These are phyloP conservation scores for Ariopsis seemanni DNA, from an alignment of 2,113 vertebrate species.

Conservation along the genomic window DNA sequence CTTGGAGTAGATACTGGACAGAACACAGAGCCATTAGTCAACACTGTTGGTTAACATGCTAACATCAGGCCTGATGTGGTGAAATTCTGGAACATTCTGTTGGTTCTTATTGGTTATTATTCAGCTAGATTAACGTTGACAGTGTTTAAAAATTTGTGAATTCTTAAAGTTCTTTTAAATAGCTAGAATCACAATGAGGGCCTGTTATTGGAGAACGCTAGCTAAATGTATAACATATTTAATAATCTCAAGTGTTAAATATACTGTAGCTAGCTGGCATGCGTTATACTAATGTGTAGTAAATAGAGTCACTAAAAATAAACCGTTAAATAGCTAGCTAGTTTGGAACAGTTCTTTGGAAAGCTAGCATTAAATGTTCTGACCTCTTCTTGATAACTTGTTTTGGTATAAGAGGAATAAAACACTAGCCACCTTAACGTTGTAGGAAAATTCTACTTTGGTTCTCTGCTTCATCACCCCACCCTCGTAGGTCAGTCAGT, in stretches of 20 bases:
- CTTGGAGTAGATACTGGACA: neutral
- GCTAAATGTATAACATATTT: neutral
- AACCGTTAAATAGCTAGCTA: neutral
- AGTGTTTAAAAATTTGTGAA: neutral
- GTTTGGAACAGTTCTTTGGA: neutral
- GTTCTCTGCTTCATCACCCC: neutral
- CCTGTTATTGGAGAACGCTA: neutral
- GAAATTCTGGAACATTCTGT: neutral
- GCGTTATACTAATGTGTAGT: neutral
- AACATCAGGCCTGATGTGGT: neutral
- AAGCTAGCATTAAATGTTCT: no score
- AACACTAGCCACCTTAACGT: neutral
- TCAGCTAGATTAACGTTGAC: neutral
- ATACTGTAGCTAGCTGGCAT: neutral
- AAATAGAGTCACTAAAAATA: neutral
- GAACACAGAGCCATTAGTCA: neutral
- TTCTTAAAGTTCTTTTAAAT: neutral
- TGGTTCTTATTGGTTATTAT: neutral
- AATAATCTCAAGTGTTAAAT: neutral
- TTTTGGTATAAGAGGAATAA: neutral
- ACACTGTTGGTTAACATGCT: neutral
- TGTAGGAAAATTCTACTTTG: neutral
- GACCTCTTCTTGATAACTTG: neutral
- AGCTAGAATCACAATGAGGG: no score
- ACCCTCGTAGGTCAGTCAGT: neutral